Evolutionary conservation across 2,797 vertebrate genomes (phyloP).

Genomic region (Sebastes hubbsi): DNA sequence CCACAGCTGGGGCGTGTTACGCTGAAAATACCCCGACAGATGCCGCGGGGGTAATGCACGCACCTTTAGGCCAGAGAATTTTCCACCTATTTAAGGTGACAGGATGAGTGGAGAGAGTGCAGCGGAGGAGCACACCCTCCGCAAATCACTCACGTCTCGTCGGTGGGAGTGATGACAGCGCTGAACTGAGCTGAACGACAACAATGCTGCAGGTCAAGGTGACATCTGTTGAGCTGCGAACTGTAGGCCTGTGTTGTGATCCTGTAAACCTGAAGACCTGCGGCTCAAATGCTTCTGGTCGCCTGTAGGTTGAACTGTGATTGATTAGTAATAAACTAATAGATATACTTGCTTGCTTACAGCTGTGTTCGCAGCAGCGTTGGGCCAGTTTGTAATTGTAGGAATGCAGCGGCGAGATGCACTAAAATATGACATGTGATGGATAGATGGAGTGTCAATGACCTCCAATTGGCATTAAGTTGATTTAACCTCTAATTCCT

Average conservation of each 20-base stretch:
- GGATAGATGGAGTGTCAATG: not conserved
- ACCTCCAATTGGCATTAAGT: not conserved
- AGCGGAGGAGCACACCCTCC: slow-evolving; percentile 17
- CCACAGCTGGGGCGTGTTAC: slow-evolving; percentile 31
- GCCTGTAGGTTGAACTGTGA: slow-evolving; percentile 3
- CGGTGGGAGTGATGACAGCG: slow-evolving; percentile 45
- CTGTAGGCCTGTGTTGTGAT: slow-evolving; percentile 17
- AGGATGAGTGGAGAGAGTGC: slow-evolving; percentile 34
- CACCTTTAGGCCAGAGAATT: slow-evolving; percentile 51
- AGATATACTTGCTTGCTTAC: not conserved
- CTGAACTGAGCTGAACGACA: slow-evolving; percentile 38
- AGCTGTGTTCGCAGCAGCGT: not conserved
- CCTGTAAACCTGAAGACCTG: not conserved
- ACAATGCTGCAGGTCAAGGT: slow-evolving; percentile 62
- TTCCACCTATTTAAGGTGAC: slow-evolving; percentile 50
- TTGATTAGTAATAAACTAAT: slow-evolving; percentile 7
- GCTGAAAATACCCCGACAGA: slow-evolving; percentile 29
- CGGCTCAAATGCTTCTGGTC: slow-evolving; percentile 24
- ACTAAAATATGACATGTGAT: not conserved
- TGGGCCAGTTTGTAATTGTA: not conserved
- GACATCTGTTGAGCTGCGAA: slow-evolving; percentile 56
- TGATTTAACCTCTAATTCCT: slow-evolving; percentile 7
- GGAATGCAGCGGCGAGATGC: not conserved
- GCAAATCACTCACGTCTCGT: slow-evolving; percentile 50
- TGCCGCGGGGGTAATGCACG: not conserved